A percentile compares a stretch with the other conserved stretches of the same genome.
Conservation (phyloP, 1,140 invertebrate species). For the Drosophila athabasca region DNA sequence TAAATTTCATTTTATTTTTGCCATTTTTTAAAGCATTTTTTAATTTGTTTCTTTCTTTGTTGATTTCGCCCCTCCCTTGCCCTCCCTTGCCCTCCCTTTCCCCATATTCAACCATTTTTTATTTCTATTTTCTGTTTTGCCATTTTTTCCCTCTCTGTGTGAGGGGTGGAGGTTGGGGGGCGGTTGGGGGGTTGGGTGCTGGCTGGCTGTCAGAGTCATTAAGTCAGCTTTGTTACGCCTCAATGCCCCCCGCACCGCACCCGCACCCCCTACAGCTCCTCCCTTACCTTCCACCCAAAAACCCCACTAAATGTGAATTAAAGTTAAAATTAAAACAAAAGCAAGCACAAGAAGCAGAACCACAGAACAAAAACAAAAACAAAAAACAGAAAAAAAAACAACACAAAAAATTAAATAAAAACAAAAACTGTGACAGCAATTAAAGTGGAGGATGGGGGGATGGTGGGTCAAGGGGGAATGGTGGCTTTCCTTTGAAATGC, state of each 20-base stretch:
- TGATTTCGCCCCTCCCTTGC: not conserved
- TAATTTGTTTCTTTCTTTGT: constrained; percentile 64
- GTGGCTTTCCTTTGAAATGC: constrained; percentile 14
- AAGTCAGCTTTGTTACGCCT: constrained; percentile 75
- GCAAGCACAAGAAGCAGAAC: constrained; percentile 26
- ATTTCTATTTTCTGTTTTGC: constrained; percentile 18
- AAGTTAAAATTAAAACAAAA: constrained; percentile 51
- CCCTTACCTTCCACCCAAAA: not conserved
- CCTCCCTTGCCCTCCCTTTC: too few relatives aligned
- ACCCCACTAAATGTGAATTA: constrained; percentile 36
- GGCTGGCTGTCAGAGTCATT: constrained; percentile 57
- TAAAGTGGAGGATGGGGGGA: constrained; percentile 34
- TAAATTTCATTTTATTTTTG: constrained; percentile 62
- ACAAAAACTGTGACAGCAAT: constrained; percentile 59
- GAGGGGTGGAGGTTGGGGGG: constrained; percentile 14
- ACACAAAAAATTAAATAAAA: constrained; percentile 24
- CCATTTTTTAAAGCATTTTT: constrained; percentile 57
- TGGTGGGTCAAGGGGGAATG: too few relatives aligned
- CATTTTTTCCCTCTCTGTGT: constrained; percentile 25
- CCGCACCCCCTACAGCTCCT: too few relatives aligned
- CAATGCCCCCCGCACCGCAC: constrained; percentile 63
- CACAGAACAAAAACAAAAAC: constrained; percentile 34
- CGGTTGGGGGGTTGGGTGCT: too few relatives aligned
- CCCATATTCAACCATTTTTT: not conserved
- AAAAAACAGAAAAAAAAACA: constrained; percentile 8